Evolutionary conservation across 1,140 invertebrate genomes (phyloP), one percentile per base, ranked within the genome.

Genomic region (Hyphantria cunea): DNA sequence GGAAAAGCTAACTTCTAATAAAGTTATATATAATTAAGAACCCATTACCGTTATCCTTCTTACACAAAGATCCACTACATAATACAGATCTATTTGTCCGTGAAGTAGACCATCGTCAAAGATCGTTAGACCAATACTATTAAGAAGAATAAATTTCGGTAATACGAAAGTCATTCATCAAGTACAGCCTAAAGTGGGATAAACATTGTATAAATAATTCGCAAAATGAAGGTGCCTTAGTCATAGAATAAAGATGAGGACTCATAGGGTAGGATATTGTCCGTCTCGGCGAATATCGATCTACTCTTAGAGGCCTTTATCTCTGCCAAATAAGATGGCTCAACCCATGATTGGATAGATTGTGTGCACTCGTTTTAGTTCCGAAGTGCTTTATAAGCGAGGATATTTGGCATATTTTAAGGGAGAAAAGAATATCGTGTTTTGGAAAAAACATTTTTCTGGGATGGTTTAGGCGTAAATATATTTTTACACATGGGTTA

Each of bases 211-310:
- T 76, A 74, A 81, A 80, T 80, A 75, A 74, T 78, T 74, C 67
- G 52, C 58, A 69, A 72, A 80, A 84, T 71, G 67, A 72, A 75
- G 70, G 72, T 78, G 68, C 70, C 66, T 64, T 62, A 63, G 61
- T 65, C 74, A 79, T 82, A 83, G 74, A 86, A 85, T 86, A 84
- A 80, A 84, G 72, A 82, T 84, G 76, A 82, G 80, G 70, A 66
- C 72, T 72, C 74, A 72, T 72, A 61, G 69, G 47, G 34, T 60
- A 44, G 39, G 39, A 66, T 66, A 62, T 66, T 54, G 56, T 56
- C 58, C 45, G 58, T 45, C 64, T 54, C 52, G 64, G 59, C 39
- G 58, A 61, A 67, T 64, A 64, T 70, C 70, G 64, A 63, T 31
- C 54, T 25, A 39, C 33, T 39, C 41, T 44, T 53, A 53, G 13